Evolutionary conservation across 2,113 vertebrate genomes (phyloP), one percentile per base, ranked within the genome.

Genomic region (Cyprinodon brontotheroides): DNA sequence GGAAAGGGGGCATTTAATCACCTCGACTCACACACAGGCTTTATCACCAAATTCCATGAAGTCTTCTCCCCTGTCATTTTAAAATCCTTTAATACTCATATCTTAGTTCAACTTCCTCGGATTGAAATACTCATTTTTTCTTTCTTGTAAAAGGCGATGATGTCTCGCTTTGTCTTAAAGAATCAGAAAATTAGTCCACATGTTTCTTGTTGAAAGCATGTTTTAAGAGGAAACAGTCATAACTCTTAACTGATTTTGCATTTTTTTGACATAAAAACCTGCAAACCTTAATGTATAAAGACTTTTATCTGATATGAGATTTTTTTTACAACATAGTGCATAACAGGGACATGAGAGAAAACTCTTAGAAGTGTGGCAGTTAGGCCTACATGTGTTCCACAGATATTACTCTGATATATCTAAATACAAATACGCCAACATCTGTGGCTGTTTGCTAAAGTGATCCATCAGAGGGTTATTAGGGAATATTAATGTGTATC

Each of bases 1-100:
- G 91, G 91, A 90, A 92, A 82, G 80, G 86, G 86, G 86, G 90
- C 92, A 93, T 94, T 95, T 94, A 29, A 94, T 95, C 94, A 93
- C 78, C 20, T 17, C 79, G 83, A 92, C 90, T 86, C 92, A 84
- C 81, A 85, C 82, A 88, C 83, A 68, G 77, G 86, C 90, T 83
- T 92, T 93, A 94, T 92, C 92, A 59, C 77, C 83, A 85, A 62
- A 74, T 75, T 71, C 83, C 87, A 77, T 89, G 86, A 87, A 82
- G 86, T 87, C 85, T 82, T 81, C 77, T 81, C 71, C 69, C 72
- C 77, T 81, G 78, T 66, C 70, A 45, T 74, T 71, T 82, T 60
- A 70, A 80, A 65, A 82, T 72, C 80, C 41, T 60, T 81, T 57
- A 38, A 62, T 87, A 74, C 70, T 77, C 66, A 70, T 39, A 45